Conservation (phyloP, 2,888 invertebrate species). For the Platycnemis pennipes region DNA sequence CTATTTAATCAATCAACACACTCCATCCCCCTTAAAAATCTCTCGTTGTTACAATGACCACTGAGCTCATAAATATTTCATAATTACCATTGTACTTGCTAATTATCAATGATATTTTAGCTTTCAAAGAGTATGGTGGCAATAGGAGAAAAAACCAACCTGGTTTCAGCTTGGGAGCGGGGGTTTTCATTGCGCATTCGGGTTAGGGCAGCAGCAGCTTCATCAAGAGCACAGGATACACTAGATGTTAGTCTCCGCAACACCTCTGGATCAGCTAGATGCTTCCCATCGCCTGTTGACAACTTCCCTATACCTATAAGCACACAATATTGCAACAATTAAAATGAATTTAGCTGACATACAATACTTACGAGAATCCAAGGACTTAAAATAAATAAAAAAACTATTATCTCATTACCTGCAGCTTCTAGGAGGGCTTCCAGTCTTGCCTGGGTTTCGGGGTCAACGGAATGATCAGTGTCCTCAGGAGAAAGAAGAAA, state of each 20-base stretch:
- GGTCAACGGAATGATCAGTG: conserved; percentile 87
- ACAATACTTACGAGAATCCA: not conserved
- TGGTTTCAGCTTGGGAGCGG: conserved; percentile 82
- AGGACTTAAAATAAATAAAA: not conserved
- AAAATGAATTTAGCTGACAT: too few species aligned
- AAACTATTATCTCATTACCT: conserved; percentile 79
- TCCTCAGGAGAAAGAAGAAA: conserved; percentile 83
- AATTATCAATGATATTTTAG: not conserved
- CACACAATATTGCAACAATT: conserved; percentile 53
- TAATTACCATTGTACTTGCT: conserved; percentile 53
- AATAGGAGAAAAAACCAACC: conserved; percentile 73
- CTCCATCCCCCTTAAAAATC: not conserved
- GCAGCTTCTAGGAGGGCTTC: conserved; percentile 97
- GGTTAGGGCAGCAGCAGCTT: conserved; percentile 97
- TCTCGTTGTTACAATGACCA: not conserved
- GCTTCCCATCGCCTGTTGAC: conserved; percentile 89
- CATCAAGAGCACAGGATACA: conserved; percentile 96
- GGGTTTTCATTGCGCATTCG: conserved; percentile 96
- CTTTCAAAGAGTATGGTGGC: not conserved
- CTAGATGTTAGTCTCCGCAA: conserved; percentile 92
- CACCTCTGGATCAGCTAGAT: conserved; percentile 94
- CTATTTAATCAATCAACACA: not conserved
- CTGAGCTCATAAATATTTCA: conserved; percentile 45
- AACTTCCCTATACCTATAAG: conserved; percentile 89
- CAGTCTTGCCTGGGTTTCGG: conserved; percentile 93